Base-by-base conservation (phyloP, 1,140 invertebrate species). In the Solen grandis region DNA sequence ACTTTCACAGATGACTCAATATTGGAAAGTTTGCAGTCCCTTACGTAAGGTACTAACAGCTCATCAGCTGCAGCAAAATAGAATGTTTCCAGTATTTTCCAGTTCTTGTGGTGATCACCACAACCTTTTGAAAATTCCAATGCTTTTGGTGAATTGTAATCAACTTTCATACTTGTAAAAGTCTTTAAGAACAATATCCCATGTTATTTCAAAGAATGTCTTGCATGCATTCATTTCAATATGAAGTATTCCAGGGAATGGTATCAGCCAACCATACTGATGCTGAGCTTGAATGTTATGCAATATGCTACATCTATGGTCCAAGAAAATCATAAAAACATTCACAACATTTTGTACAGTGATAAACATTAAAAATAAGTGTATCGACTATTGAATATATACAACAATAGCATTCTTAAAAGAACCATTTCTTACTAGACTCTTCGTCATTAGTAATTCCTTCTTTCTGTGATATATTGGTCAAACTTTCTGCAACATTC, bases 301-400 rank as follows among this genome's bases (percentile, higher is more conserved):
- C 29, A 80, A 25, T 19, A 55, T 41, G 55, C 33, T 33, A 52
- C 68, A 80, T 38, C 50, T 72, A 25, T 80, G 77, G 2, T 63
- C 69, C 22, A 31, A 55, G 29, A 80, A 80, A 19, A 55, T 55
- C 0, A 52, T 55, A 27, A 63, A 13, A 35, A 27, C 59, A 38
- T 73, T 73, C 59, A 25, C 46, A 25, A 54, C 77, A 80, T 65
- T 19, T 36, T 55, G 66, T 33, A 73, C 77, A 80, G 16, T 55
- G 31, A 19, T 52, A 41, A 29, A 80, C 68, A 80, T 72, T 72
- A 50, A 41, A 80, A 22, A 72, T 65, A 54, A 78, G 36, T 27
- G 29, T 77, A n/a, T 77, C 66, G 25, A 70, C 77, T 50, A 80
- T 65, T n/a, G 57, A n/a, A 57, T 72, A 80, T 31, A 80, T 80